Evolutionary conservation across 2,797 vertebrate genomes (phyloP).

Genomic region (Oreonectes daqikongensis): DNA sequence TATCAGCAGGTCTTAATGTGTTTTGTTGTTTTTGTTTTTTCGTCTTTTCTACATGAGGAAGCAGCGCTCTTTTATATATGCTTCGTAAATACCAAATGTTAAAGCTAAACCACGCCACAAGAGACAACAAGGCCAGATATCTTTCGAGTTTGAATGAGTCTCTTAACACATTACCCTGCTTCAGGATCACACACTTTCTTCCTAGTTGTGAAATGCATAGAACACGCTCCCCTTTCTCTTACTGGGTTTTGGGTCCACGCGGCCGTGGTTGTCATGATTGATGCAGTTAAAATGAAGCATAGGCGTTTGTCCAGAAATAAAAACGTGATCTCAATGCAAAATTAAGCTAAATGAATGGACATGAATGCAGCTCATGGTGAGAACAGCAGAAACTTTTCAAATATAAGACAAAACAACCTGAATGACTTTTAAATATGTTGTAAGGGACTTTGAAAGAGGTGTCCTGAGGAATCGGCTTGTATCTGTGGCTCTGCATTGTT

Average conservation of each 20-base stretch:
- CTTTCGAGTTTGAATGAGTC: slow-evolving; percentile 69
- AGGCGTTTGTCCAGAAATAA: background rate
- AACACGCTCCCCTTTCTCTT: slow-evolving; percentile 56
- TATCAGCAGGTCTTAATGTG: slow-evolving; percentile 91
- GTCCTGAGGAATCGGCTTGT: background rate
- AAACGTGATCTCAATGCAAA: slow-evolving; percentile 14
- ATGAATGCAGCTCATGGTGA: background rate
- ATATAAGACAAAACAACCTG: background rate
- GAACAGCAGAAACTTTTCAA: background rate
- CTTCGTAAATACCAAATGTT: slow-evolving; percentile 80
- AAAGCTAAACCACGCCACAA: slow-evolving; percentile 84
- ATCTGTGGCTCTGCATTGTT: background rate
- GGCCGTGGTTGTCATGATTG: slow-evolving; percentile 4
- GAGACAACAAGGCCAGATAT: slow-evolving; percentile 79
- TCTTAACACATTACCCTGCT: slow-evolving; percentile 71
- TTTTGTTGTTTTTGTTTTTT: slow-evolving; percentile 59
- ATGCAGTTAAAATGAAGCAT: background rate
- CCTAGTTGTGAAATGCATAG: slow-evolving; percentile 95
- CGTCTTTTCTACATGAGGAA: slow-evolving; percentile 77
- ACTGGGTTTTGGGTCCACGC: background rate
- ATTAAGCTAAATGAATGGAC: background rate
- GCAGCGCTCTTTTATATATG: slow-evolving; percentile 85
- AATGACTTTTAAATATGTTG: background rate
- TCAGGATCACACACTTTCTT: slow-evolving; percentile 84
- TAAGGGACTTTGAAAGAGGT: background rate